Evolutionary conservation across 2,888 invertebrate genomes (phyloP).

Genomic region (Macrophya annulata): DNA sequence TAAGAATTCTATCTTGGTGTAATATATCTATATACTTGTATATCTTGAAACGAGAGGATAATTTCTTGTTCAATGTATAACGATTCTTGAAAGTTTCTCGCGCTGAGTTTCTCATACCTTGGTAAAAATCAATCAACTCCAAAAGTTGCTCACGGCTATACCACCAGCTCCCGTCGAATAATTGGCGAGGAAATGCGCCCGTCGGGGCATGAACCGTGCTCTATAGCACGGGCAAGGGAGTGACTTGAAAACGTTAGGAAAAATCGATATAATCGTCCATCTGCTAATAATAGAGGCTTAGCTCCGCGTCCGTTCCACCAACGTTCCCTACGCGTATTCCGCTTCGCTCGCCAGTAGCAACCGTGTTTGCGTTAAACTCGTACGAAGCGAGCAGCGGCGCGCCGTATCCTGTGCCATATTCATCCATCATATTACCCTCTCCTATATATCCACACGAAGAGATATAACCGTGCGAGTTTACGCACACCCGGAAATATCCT

Average conservation of each 20-base stretch:
- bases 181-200: slow-evolving; percentile 76
- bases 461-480: slow-evolving; percentile 25
- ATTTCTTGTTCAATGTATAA: background rate
- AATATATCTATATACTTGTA: background rate
- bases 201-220: slow-evolving; percentile 73
- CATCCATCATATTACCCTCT: slow-evolving; percentile 56
- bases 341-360: slow-evolving; percentile 46
- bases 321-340: slow-evolving; percentile 56
- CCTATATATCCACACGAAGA: slow-evolving; percentile 11
- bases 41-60: background rate
- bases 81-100: slow-evolving; percentile 5
- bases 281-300: slow-evolving; percentile 78
- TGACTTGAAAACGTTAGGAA: slow-evolving; percentile 64
- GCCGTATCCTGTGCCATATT: slow-evolving; percentile 54
- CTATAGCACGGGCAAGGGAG: slow-evolving; percentile 54
- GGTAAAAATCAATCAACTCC: slow-evolving; percentile 76
- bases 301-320: slow-evolving; percentile 71
- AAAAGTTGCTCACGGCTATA: slow-evolving; percentile 67
- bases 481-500: slow-evolving; percentile 1
- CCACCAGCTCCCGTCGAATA: slow-evolving; percentile 65
- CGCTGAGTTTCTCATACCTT: background rate
- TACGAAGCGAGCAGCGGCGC: slow-evolving; percentile 51
- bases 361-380: slow-evolving; percentile 54
- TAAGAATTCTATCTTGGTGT: background rate
- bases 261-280: slow-evolving; percentile 78